Conservation (phyloP, 2,797 vertebrate species). For the Lepus oiostolus region DNA sequence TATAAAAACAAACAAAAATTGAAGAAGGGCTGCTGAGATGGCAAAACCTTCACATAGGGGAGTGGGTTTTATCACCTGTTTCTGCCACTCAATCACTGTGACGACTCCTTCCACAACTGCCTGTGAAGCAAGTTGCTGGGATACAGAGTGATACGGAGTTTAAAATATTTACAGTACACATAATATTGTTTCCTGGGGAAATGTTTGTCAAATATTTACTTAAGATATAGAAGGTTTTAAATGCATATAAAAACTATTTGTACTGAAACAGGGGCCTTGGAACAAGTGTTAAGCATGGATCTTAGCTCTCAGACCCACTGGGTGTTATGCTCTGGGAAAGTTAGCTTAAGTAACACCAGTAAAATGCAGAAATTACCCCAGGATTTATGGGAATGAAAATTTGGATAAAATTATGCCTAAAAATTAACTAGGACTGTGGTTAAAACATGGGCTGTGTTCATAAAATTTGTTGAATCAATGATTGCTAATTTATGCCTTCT, state of each 20-base stretch:
- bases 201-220: neutral
- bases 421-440: slow-evolving; percentile 13
- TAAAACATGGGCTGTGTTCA: neutral
- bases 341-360: neutral
- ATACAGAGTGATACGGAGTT: neutral
- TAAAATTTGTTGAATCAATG: neutral
- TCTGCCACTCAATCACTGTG: neutral
- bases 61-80: neutral
- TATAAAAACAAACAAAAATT: neutral
- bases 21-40: neutral
- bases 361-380: slow-evolving; percentile 3
- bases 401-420: neutral
- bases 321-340: neutral
- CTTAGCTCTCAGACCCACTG: neutral
- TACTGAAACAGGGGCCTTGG: neutral
- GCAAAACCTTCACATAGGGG: neutral
- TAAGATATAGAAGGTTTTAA: neutral
- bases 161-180: slow-evolving; percentile 36
- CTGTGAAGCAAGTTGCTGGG: neutral
- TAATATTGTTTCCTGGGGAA: neutral
- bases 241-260: neutral
- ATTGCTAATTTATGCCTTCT: neutral
- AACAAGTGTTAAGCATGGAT: neutral
- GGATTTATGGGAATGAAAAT: slow-evolving; percentile 7
- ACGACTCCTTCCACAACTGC: neutral